Conservation (phyloP, 2,888 invertebrate genomes). For the Dioctria rufipes region DNA sequence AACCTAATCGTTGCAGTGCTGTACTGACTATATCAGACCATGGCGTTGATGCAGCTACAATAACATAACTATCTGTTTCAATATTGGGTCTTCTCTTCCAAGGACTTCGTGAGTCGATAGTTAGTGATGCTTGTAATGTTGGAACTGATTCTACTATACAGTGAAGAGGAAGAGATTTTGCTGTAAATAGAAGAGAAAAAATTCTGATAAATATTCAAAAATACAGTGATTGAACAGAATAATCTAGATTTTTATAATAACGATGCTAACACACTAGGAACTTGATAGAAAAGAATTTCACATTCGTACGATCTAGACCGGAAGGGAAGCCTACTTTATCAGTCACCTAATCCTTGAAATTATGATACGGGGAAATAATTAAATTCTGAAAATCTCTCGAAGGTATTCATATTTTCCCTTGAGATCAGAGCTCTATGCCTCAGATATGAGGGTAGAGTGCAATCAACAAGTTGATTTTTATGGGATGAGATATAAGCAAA, state of each 20-base stretch:
- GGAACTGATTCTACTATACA: conserved; percentile 94
- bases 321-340: no score
- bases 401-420: no score
- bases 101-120: conserved; percentile 74
- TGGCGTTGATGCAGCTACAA: conserved; percentile 91
- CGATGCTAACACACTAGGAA: no score
- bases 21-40: conserved; percentile 94
- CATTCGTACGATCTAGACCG: no score
- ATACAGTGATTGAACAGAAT: neutral
- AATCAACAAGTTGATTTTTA: no score
- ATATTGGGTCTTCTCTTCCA: conserved; percentile 82
- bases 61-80: conserved; percentile 96
- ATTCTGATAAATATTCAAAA: conserved; percentile 45
- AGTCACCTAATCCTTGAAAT: no score
- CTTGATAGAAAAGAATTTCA: no score
- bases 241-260: neutral
- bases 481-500: no score
- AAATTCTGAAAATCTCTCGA: no score
- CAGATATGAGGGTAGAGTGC: no score
- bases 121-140: conserved; percentile 76
- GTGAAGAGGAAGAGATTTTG: conserved; percentile 92
- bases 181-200: conserved; percentile 68
- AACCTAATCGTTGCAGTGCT: conserved; percentile 92
- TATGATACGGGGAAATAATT: no score
- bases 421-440: no score